phyloP scores from a whole-genome alignment of 2,888 invertebrate genomes.

The Metacarcinus magister region DNA sequence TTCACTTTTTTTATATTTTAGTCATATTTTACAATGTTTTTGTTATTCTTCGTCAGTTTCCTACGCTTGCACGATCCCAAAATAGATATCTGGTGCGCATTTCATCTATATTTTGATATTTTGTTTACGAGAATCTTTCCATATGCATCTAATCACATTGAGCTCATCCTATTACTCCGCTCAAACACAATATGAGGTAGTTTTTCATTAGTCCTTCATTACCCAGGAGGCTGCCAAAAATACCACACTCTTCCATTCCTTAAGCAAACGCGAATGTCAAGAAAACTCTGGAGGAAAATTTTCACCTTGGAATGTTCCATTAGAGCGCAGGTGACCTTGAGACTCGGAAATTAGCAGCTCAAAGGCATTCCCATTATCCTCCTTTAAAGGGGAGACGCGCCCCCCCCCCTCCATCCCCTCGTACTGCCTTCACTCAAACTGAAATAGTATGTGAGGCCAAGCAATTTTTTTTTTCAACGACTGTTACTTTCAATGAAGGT shows the following conservation, averaged over 20 bases:
- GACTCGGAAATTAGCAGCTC: slow-evolving; percentile 1
- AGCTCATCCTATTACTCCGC: neutral
- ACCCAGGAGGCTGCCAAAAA: neutral
- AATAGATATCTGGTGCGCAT: neutral
- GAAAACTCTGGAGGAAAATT: neutral
- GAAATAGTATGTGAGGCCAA: neutral
- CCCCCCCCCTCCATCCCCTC: neutral
- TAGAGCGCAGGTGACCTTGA: neutral
- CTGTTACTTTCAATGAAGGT: neutral
- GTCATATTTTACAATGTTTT: neutral
- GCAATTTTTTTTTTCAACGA: neutral
- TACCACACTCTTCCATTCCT: slow-evolving; percentile 8
- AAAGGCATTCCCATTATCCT: neutral
- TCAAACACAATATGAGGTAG: neutral
- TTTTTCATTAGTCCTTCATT: neutral
- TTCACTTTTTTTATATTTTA: neutral
- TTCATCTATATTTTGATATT: neutral
- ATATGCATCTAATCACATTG: neutral
- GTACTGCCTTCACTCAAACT: neutral
- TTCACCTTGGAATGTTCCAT: neutral
- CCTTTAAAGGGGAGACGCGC: neutral
- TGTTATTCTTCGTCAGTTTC: neutral
- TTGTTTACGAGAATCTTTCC: too few species aligned
- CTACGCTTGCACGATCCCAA: neutral
- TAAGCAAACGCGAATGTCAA: neutral